Evolutionary conservation across 2,113 vertebrate genomes (phyloP).

Genomic region (Sylvia atricapilla): DNA sequence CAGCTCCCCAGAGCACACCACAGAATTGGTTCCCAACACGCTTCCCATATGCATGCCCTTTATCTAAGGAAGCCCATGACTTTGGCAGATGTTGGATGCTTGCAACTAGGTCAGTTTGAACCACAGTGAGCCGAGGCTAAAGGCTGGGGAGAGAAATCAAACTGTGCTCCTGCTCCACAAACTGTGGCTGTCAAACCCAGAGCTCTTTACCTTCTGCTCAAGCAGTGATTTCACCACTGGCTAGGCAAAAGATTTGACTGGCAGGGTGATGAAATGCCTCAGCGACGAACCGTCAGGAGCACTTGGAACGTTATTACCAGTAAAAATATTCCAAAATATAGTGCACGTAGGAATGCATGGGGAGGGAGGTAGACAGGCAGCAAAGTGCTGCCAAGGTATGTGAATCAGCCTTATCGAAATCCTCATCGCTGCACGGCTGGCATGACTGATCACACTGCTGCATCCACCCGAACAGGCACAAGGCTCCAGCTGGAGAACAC

Average conservation of each 20-base stretch:
- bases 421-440: background rate
- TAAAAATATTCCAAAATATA: background rate
- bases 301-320: background rate
- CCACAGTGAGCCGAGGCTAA: background rate
- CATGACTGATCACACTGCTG: background rate
- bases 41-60: slow-evolving; percentile 10
- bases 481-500: background rate
- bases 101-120: slow-evolving; percentile 62
- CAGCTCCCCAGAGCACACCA: background rate
- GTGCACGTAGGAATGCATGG: background rate
- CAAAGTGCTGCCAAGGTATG: background rate
- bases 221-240: background rate
- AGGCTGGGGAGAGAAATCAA: slow-evolving; percentile 41
- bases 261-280: background rate
- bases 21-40: background rate
- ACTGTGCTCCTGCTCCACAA: background rate
- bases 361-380: background rate
- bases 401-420: background rate
- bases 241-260: background rate
- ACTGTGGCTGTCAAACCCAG: background rate
- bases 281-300: background rate
- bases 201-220: background rate
- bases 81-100: slow-evolving; percentile 46
- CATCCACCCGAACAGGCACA: background rate
- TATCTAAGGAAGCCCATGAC: slow-evolving; percentile 13